A percentile compares a stretch with the other conserved stretches of the same genome.
phyloP scores from a whole-genome alignment of 2,888 invertebrate species.

The Xestia ashworthii region DNA sequence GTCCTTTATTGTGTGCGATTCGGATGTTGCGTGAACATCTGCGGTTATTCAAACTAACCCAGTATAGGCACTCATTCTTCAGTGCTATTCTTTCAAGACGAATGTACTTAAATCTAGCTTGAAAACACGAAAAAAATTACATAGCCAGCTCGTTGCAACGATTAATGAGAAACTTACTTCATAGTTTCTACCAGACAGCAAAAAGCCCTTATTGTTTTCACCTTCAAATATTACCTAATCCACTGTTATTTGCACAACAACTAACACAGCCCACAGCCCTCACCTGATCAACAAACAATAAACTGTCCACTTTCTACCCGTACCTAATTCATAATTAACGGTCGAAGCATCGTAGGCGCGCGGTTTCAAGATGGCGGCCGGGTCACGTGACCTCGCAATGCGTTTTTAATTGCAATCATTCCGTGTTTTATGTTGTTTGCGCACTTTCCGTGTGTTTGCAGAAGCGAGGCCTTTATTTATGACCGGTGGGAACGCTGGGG shows the following conservation, averaged over 20 bases:
- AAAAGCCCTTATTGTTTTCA: neutral
- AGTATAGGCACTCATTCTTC: neutral
- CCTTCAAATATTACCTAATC: constrained; percentile 12
- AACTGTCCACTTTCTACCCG: constrained; percentile 60
- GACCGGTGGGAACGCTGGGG: constrained; percentile 85
- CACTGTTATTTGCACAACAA: constrained; percentile 14
- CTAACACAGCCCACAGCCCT: constrained; percentile 32
- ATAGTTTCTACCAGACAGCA: neutral
- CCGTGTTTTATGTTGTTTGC: constrained; percentile 90
- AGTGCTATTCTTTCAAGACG: neutral
- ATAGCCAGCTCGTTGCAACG: neutral
- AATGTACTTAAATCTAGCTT: neutral
- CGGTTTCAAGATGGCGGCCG: constrained; percentile 83
- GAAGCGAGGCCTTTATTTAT: constrained; percentile 87
- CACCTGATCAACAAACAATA: constrained; percentile 59
- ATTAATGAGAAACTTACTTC: neutral
- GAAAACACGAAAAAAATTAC: neutral
- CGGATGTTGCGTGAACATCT: neutral
- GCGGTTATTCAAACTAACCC: neutral
- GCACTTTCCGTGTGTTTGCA: constrained; percentile 85
- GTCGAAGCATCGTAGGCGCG: constrained; percentile 54
- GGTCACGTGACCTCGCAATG: constrained; percentile 87
- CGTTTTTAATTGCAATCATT: constrained; percentile 91
- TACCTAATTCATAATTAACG: constrained; percentile 76
- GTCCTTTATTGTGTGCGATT: neutral